Evolutionary conservation across 2,888 invertebrate species (phyloP).

Genomic region (Caenorhabditis wallacei): DNA sequence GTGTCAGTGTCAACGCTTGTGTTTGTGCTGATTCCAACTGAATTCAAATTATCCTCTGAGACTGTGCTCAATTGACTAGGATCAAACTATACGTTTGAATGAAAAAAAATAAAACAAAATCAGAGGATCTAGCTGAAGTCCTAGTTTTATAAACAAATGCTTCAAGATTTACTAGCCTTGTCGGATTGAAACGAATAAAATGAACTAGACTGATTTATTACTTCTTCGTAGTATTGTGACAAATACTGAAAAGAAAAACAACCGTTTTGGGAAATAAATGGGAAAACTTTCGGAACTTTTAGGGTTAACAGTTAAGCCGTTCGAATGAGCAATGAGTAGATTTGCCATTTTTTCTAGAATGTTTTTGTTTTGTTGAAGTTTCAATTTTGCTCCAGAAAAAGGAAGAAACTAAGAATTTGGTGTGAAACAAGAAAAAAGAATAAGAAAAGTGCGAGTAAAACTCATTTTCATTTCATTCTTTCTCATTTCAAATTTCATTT

Average conservation of each 20-base stretch:
- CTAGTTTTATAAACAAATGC: conserved; percentile 34
- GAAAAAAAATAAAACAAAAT: conserved; percentile 47
- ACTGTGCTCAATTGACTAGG: not conserved
- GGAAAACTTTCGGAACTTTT: conserved; percentile 27
- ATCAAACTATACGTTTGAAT: not conserved
- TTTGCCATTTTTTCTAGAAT: not conserved
- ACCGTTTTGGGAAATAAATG: conserved; percentile 24
- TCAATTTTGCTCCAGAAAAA: conserved; percentile 18
- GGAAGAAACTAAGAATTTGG: not conserved
- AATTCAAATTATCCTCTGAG: conserved; percentile 4
- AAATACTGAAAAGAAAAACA: not conserved
- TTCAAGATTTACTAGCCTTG: conserved; percentile 4
- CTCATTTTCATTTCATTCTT: conserved; percentile 19
- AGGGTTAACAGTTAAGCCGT: conserved; percentile 57
- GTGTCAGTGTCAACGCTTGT: conserved; percentile 35
- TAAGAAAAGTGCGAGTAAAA: conserved; percentile 13
- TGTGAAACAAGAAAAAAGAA: conserved; percentile 3
- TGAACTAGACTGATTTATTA: conserved; percentile 33
- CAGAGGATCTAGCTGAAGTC: conserved; percentile 33
- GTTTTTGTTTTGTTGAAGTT: not conserved
- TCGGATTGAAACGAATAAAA: conserved; percentile 12
- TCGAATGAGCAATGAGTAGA: conserved; percentile 41
- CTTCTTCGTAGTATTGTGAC: conserved; percentile 22
- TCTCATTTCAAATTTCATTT: conserved; percentile 47
- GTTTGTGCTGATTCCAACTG: not conserved